Base-by-base conservation (phyloP, 2,888 invertebrate genomes). In the Heliconius cydno region DNA sequence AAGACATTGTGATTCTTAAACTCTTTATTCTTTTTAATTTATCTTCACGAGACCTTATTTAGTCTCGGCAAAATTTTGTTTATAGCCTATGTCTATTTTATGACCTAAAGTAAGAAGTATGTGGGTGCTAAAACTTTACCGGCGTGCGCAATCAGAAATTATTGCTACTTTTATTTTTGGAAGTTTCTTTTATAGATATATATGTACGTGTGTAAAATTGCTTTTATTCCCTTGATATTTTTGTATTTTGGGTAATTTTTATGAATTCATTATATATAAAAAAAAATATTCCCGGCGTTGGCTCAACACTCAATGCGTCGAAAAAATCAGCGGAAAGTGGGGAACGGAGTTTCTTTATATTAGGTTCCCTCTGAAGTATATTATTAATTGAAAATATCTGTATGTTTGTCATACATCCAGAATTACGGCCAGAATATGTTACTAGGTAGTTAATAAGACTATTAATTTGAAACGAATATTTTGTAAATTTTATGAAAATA, bases 31-130 rank as follows among this genome's bases (percentile, higher is more conserved):
- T 22, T 57, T 12, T 72, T 52, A 72, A 13, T 57, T 57, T 57
- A 72, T 72, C n/a, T 72, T n/a, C n/a, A 30, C 30, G 1, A 72
- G 72, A 30, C 52, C 28, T 72, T 72, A 72, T 72, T 72, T 30
- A 57, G 34, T n/a, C 13, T 30, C 57, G 57, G 57, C 22, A 22
- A 30, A 72, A 57, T 57, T 34, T 57, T 72, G 57, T 57, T 72
- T 72, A 57, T 72, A 25, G 57, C 72, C 72, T 34, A 30, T 72
- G 30, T 57, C 22, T 30, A 72, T 57, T 72, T 72, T 72, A 72
- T 34, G 52, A 57, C 22, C 22, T 57, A 72, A 57, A 52, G 52
- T 72, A 57, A 72, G 41, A 72, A 57, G 22, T 72, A 57, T 34
- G 52, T 72, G 12, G 13, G n/a, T 72, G 34, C n/a, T 72, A 34